Percentiles rank a stretch among this genome's conserved stretches.
phyloP scores from a whole-genome alignment of 64 coral and sea anemone species.

The Orbicella faveolata region DNA sequence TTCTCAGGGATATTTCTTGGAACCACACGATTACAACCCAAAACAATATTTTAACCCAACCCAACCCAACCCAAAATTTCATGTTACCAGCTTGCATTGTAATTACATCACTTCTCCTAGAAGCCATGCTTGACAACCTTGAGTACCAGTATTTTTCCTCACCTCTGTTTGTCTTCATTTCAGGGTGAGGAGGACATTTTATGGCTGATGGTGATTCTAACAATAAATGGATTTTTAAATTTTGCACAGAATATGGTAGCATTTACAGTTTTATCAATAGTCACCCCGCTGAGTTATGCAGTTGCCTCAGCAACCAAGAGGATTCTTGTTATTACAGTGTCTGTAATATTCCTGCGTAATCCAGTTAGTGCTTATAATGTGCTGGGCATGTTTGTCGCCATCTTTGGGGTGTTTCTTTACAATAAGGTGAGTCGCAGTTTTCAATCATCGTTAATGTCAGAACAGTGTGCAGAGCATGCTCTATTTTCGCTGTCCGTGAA shows the following conservation, averaged over 20 bases:
- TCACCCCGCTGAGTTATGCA: constrained; percentile 91
- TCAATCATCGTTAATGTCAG: background rate
- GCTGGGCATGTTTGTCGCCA: constrained; percentile 87
- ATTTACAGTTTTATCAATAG: constrained; percentile 85
- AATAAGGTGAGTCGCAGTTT: constrained; percentile 82
- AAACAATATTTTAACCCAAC: too few relatives aligned
- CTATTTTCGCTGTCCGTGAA: too few relatives aligned
- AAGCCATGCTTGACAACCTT: too few relatives aligned
- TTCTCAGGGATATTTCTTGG: too few relatives aligned
- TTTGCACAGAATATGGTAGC: constrained; percentile 97
- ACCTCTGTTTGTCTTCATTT: constrained; percentile 32
- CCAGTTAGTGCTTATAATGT: constrained; percentile 81
- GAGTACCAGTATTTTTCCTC: too few relatives aligned
- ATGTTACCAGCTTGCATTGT: too few relatives aligned
- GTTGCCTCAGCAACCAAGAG: constrained; percentile 90
- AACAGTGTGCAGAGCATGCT: too few relatives aligned
- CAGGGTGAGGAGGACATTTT: constrained; percentile 81
- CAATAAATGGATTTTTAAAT: constrained; percentile 89
- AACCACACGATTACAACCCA: too few relatives aligned
- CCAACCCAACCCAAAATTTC: too few relatives aligned
- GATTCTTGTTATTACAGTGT: constrained; percentile 92
- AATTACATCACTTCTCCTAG: too few relatives aligned
- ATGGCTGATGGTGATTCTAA: constrained; percentile 81
- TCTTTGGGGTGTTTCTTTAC: constrained; percentile 91
- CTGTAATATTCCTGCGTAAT: constrained; percentile 86